A percentile compares a stretch with the other conserved stretches of the same genome.
These are phyloP conservation scores for Drosophila longiperda DNA, from an alignment of 2,888 invertebrate genomes.

Conservation along the genomic window DNA sequence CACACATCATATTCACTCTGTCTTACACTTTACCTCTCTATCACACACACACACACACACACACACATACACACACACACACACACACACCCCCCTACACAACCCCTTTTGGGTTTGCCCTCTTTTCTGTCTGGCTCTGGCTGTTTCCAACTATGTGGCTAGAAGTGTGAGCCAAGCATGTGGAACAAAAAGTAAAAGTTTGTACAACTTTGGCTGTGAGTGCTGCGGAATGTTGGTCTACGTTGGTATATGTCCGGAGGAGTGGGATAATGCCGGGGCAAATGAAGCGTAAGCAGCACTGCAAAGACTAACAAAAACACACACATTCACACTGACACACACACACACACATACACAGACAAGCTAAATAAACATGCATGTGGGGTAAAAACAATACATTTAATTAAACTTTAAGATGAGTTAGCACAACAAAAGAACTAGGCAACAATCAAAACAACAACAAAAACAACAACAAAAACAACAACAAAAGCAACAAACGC, in stretches of 20 bases:
- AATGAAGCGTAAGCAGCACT: slow-evolving; percentile 70
- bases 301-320: slow-evolving; percentile 23
- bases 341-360: slow-evolving; percentile 2
- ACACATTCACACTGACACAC: slow-evolving; percentile 6
- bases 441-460: slow-evolving; percentile 12
- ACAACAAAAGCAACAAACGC: neutral
- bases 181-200: slow-evolving; percentile 76
- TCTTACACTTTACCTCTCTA: neutral
- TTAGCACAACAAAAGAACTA: slow-evolving; percentile 54
- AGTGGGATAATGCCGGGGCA: slow-evolving; percentile 41
- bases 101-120: neutral
- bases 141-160: slow-evolving; percentile 50
- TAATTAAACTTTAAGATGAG: slow-evolving; percentile 79
- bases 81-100: neutral
- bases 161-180: slow-evolving; percentile 75
- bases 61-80: neutral
- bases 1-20: slow-evolving; percentile 37
- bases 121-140: slow-evolving; percentile 4
- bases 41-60: neutral
- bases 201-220: slow-evolving; percentile 60
- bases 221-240: slow-evolving; percentile 33
- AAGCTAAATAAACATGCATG: slow-evolving; percentile 14
- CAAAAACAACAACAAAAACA: slow-evolving; percentile 5
- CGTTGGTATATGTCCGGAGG: slow-evolving; percentile 8
- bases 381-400: slow-evolving; percentile 74